phyloP scores from a whole-genome alignment of 2,888 invertebrate species.

The Sclerodermus sp. region DNA sequence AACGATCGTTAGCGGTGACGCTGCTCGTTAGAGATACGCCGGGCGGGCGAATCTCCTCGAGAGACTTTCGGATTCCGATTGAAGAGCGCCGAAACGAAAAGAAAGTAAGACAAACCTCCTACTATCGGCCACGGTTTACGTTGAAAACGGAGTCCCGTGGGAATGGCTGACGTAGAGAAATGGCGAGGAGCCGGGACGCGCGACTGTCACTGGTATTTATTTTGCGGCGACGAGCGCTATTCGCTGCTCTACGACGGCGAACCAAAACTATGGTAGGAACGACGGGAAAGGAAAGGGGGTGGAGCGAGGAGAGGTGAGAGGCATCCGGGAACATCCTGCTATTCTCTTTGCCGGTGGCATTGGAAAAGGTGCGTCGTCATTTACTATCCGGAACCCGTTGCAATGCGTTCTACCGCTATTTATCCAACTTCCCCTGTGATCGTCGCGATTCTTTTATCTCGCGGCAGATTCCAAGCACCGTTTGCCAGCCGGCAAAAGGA shows the following conservation, averaged over 20 bases:
- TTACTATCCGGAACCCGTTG: constrained; percentile 30
- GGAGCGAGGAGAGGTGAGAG: no score
- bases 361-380: constrained; percentile 24
- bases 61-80: background rate
- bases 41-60: no score
- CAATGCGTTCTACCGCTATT: constrained; percentile 30
- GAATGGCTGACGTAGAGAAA: constrained; percentile 14
- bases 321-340: background rate
- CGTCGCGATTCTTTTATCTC: constrained; percentile 33
- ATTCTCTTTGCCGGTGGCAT: constrained; percentile 4
- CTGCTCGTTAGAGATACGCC: no score
- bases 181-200: constrained; percentile 7
- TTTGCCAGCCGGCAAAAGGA: no score
- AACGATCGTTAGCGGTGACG: no score
- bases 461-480: constrained; percentile 4
- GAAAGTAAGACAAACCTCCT: constrained; percentile 23
- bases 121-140: constrained; percentile 2
- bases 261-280: constrained; percentile 10
- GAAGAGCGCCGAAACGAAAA: constrained; percentile 7
- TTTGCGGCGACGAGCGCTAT: constrained; percentile 23
- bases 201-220: constrained; percentile 28
- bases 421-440: constrained; percentile 27
- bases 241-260: no score
- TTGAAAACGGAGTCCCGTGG: constrained; percentile 14
- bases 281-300: constrained; percentile 9